Conservation (phyloP, 2,113 vertebrate genomes). For the Colistium nudipinnis region DNA sequence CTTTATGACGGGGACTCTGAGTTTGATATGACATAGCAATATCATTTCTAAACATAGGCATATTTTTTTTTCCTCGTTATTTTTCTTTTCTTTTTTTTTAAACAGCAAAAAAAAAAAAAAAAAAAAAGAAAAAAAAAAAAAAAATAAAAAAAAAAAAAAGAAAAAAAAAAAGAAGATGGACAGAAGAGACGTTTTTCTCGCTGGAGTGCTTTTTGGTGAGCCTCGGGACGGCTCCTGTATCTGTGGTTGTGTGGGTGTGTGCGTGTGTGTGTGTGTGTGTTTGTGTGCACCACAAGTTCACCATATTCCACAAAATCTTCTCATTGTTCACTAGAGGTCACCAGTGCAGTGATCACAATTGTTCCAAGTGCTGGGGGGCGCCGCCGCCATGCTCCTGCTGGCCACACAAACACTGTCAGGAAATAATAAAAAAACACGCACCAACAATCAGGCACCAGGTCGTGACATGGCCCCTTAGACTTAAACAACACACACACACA, state of each 20-base stretch:
- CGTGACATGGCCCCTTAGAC: conserved; percentile 59
- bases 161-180: conserved; percentile 54
- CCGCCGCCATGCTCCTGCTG: conserved; percentile 61
- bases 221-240: conserved; percentile 53
- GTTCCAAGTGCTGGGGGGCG: conserved; percentile 58
- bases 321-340: conserved; percentile 60
- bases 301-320: conserved; percentile 48
- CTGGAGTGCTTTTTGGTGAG: conserved; percentile 75
- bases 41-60: conserved; percentile 79
- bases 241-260: conserved; percentile 40
- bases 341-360: conserved; percentile 43
- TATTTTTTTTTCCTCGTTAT: conserved; percentile 74
- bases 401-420: conserved; percentile 75
- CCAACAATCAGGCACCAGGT: conserved; percentile 64
- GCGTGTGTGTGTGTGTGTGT: conserved; percentile 42
- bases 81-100: conserved; percentile 72
- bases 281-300: conserved; percentile 55
- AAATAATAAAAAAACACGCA: conserved; percentile 33
- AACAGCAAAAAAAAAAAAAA: conserved; percentile 71
- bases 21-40: conserved; percentile 80
- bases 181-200: conserved; percentile 51
- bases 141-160: conserved; percentile 23
- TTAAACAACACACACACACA: conserved; percentile 30
- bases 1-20: conserved; percentile 80
- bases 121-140: conserved; percentile 54